Evolutionary conservation across 2,888 invertebrate species (phyloP).

Genomic region (Keiferia lycopersicella): DNA sequence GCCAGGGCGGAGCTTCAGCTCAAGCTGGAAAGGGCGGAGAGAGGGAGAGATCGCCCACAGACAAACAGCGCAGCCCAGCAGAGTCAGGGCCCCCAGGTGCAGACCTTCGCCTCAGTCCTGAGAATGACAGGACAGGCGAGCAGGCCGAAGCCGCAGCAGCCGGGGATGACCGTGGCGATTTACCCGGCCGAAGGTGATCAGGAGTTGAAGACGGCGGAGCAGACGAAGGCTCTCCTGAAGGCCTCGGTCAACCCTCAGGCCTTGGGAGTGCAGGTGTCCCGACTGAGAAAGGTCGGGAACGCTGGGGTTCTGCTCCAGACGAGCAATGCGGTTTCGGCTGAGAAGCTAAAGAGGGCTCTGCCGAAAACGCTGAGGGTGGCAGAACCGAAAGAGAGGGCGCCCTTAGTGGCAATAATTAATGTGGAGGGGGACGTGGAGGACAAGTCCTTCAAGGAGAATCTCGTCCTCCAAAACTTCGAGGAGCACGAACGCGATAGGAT

Average conservation of each 20-base stretch:
- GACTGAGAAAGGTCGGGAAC: conserved; percentile 1
- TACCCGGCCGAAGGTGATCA: neutral
- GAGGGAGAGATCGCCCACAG: no score
- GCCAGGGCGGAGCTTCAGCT: no score
- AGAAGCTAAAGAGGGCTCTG: neutral
- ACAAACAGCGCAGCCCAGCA: neutral
- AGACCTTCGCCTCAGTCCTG: neutral
- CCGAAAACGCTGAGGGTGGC: neutral
- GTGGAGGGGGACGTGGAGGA: neutral
- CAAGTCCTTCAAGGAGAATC: neutral
- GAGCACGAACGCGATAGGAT: neutral
- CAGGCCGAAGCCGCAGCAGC: neutral
- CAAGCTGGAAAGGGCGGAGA: neutral
- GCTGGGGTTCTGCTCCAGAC: neutral
- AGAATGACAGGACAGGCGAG: neutral
- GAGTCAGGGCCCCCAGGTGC: neutral
- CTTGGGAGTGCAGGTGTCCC: neutral
- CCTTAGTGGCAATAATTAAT: neutral
- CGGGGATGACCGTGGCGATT: neutral
- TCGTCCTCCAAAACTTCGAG: conserved; percentile 25
- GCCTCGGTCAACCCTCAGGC: neutral
- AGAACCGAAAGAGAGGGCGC: neutral
- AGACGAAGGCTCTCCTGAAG: conserved; percentile 3
- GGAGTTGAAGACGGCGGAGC: neutral
- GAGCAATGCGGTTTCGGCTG: neutral